Conservation (phyloP, 2,797 vertebrate species). For the Discoglossus pictus region DNA sequence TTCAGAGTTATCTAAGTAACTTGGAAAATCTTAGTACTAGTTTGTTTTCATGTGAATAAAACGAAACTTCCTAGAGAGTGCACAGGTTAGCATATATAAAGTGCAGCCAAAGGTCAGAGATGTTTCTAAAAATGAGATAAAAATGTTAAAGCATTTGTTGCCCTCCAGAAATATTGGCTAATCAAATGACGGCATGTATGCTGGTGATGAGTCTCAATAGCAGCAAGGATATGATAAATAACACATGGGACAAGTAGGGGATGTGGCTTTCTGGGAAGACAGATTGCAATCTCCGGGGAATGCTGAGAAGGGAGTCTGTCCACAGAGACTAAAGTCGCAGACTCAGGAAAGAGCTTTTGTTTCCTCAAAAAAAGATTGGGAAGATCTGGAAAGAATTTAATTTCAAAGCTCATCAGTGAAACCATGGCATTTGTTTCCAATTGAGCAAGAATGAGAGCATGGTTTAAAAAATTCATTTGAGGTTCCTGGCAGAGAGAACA, state of each 20-base stretch:
- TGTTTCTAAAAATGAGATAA: constrained; percentile 41
- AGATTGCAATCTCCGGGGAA: constrained; percentile 43
- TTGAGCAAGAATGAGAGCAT: constrained; percentile 61
- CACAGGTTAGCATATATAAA: constrained; percentile 35
- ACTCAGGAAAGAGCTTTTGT: constrained; percentile 61
- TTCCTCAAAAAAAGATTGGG: constrained; percentile 59
- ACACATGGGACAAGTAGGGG: constrained; percentile 53
- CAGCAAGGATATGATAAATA: constrained; percentile 55
- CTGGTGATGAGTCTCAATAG: constrained; percentile 45
- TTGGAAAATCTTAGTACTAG: no score
- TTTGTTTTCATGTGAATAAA: no score
- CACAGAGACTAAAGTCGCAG: constrained; percentile 57
- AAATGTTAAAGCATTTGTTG: constrained; percentile 49
- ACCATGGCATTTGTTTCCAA: constrained; percentile 63
- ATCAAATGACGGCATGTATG: constrained; percentile 49
- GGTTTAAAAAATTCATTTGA: constrained; percentile 63
- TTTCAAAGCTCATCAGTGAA: constrained; percentile 63
- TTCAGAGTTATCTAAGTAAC: no score
- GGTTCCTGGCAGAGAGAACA: constrained; percentile 59
- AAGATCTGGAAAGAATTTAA: constrained; percentile 61
- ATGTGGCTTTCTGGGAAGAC: constrained; percentile 60
- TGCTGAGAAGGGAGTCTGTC: constrained; percentile 50
- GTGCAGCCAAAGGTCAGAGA: constrained; percentile 19
- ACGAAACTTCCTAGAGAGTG: neutral
- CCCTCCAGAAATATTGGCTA: constrained; percentile 56